Conservation (phyloP, 2,888 invertebrate genomes). For the Phania funesta region DNA sequence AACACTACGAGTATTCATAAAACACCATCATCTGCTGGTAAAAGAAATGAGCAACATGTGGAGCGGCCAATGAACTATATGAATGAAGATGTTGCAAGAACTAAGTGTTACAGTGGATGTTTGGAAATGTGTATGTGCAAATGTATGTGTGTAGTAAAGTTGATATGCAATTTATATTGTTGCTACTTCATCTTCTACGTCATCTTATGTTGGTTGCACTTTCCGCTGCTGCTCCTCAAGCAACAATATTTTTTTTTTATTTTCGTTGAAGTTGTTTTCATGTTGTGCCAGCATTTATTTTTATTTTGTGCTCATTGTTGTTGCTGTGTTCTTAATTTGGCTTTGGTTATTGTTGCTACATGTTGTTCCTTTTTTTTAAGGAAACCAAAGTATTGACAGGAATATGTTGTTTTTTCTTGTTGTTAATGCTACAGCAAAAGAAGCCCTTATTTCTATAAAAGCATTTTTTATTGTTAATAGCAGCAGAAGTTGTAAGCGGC, state of each 20-base stretch:
- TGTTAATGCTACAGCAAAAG: slow-evolving; percentile 31
- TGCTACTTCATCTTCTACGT: slow-evolving; percentile 31
- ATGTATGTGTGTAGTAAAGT: background rate
- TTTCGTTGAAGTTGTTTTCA: slow-evolving; percentile 49
- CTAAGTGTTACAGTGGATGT: slow-evolving; percentile 15
- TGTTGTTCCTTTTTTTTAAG: slow-evolving; percentile 43
- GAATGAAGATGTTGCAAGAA: slow-evolving; percentile 20
- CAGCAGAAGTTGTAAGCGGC: slow-evolving; percentile 8
- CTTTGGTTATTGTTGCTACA: slow-evolving; percentile 44
- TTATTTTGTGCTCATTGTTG: slow-evolving; percentile 33
- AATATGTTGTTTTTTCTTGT: slow-evolving; percentile 56
- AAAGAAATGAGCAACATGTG: slow-evolving; percentile 68
- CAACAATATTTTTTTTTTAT: slow-evolving; percentile 51
- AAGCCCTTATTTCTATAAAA: slow-evolving; percentile 49
- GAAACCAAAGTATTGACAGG: slow-evolving; percentile 69
- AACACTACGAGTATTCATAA: slow-evolving; percentile 45
- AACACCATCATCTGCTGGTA: slow-evolving; percentile 31
- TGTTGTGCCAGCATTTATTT: slow-evolving; percentile 59
- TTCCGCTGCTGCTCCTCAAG: slow-evolving; percentile 13
- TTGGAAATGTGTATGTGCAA: background rate
- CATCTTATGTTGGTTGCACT: slow-evolving; percentile 44
- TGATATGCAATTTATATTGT: slow-evolving; percentile 56
- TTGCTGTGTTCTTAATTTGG: slow-evolving; percentile 50
- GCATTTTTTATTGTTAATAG: slow-evolving; percentile 34
- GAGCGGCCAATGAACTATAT: slow-evolving; percentile 70